A percentile compares a stretch with the other conserved stretches of the same genome.
phyloP scores from a whole-genome alignment of 2,888 invertebrate species.

The Merodon equestris region DNA sequence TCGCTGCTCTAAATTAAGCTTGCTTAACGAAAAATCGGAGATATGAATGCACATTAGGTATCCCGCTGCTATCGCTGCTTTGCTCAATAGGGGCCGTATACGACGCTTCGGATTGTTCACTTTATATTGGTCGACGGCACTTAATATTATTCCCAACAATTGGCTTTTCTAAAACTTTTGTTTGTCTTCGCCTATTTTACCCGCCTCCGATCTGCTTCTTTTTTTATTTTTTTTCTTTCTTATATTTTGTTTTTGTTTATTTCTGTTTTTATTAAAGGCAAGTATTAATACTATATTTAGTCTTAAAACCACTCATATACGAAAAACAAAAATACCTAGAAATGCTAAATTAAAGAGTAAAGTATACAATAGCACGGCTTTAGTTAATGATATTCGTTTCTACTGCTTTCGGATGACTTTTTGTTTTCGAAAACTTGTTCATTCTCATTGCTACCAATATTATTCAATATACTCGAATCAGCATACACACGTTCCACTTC shows the following conservation, averaged over 20 bases:
- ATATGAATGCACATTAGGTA: no score
- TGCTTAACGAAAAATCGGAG: no score
- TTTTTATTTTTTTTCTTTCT: constrained; percentile 45
- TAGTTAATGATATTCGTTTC: constrained; percentile 62
- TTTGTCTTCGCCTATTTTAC: constrained; percentile 31
- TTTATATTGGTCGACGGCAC: constrained; percentile 54
- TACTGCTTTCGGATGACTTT: constrained; percentile 40
- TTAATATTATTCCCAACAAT: constrained; percentile 55
- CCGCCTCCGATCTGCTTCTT: constrained; percentile 21
- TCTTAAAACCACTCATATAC: constrained; percentile 65
- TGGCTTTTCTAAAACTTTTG: constrained; percentile 41
- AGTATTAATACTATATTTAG: constrained; percentile 50
- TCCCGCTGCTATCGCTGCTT: constrained; percentile 45
- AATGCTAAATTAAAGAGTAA: constrained; percentile 3
- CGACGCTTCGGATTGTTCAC: constrained; percentile 40
- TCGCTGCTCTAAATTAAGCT: no score
- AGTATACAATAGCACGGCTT: constrained; percentile 26
- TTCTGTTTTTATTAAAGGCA: constrained; percentile 42
- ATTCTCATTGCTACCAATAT: constrained; percentile 32
- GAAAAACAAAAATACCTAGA: constrained; percentile 11
- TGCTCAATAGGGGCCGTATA: constrained; percentile 26
- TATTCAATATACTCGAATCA: constrained; percentile 28
- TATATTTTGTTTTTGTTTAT: constrained; percentile 17
- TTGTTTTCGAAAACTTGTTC: not conserved
- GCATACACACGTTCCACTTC: constrained; percentile 8